These are phyloP conservation scores for Ochotona curzoniae DNA, from an alignment of 2,113 vertebrate genomes.

Conservation along the genomic window DNA sequence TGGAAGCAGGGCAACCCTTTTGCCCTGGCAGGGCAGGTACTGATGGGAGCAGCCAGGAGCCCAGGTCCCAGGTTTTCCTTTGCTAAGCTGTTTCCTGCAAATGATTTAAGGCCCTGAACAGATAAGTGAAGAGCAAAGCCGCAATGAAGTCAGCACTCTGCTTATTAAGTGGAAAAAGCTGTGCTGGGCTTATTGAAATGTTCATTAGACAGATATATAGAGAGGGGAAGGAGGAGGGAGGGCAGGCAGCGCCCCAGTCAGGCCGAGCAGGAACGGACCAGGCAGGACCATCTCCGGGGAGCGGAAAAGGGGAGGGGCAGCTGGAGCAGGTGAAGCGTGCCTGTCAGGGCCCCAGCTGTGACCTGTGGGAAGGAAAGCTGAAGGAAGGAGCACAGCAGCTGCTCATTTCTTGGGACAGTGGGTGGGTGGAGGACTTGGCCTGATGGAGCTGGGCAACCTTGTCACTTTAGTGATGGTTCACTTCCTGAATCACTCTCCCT, in stretches of 20 bases:
- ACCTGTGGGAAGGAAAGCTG: background rate
- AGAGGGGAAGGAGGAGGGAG: slow-evolving; percentile 82
- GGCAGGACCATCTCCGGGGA: slow-evolving; percentile 31
- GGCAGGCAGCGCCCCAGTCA: slow-evolving; percentile 41
- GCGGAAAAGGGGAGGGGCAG: too few species aligned
- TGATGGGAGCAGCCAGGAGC: slow-evolving; percentile 62
- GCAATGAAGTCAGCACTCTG: slow-evolving; percentile 91
- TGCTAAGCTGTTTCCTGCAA: slow-evolving; percentile 87
- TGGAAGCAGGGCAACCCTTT: slow-evolving; percentile 52
- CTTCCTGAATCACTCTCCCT: background rate
- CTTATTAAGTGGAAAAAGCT: slow-evolving; percentile 91
- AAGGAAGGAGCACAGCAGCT: background rate
- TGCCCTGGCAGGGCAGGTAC: slow-evolving; percentile 63
- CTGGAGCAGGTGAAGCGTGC: background rate
- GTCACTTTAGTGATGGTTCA: background rate
- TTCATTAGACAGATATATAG: slow-evolving; percentile 91
- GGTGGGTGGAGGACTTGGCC: background rate
- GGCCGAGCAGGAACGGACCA: slow-evolving; percentile 6
- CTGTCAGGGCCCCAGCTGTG: background rate
- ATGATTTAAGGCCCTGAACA: slow-evolving; percentile 88
- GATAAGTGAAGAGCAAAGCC: slow-evolving; percentile 81
- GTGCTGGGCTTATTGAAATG: slow-evolving; percentile 88
- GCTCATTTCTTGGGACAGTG: background rate
- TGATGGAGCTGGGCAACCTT: background rate
- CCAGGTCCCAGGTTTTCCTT: slow-evolving; percentile 80